Percentiles rank a stretch among this genome's conserved stretches.
Evolutionary conservation across 2,113 vertebrate species (phyloP).

Genomic region (Vireo altiloquus): DNA sequence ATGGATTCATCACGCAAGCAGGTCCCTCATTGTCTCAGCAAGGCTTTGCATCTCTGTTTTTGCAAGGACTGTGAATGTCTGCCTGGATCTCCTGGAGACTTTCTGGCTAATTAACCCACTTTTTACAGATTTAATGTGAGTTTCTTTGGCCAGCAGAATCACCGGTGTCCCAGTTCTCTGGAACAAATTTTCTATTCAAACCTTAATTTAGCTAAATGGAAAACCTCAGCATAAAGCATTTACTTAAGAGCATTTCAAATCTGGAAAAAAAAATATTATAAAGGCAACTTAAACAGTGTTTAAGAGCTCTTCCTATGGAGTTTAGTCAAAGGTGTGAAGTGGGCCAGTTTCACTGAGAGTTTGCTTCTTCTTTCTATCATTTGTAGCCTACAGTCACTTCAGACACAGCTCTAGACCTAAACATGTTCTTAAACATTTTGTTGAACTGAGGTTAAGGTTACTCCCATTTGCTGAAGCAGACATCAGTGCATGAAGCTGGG

Average conservation of each 20-base stretch:
- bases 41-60: background rate
- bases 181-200: background rate
- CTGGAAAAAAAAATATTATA: background rate
- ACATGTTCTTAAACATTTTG: conserved; percentile 7
- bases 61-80: background rate
- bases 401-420: background rate
- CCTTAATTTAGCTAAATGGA: background rate
- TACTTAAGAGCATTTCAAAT: background rate
- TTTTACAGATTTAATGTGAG: background rate
- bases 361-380: background rate
- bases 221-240: background rate
- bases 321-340: background rate
- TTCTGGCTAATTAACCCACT: background rate
- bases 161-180: background rate
- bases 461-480: background rate
- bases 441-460: background rate
- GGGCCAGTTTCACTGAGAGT: background rate
- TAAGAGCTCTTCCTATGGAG: background rate
- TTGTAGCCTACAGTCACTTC: background rate
- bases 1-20: background rate
- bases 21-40: background rate
- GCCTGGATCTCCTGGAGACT: background rate
- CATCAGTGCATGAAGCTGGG: background rate
- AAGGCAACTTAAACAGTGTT: background rate
- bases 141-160: background rate